Conservation (phyloP, 2,797 vertebrate genomes). For the Gila robusta region DNA sequence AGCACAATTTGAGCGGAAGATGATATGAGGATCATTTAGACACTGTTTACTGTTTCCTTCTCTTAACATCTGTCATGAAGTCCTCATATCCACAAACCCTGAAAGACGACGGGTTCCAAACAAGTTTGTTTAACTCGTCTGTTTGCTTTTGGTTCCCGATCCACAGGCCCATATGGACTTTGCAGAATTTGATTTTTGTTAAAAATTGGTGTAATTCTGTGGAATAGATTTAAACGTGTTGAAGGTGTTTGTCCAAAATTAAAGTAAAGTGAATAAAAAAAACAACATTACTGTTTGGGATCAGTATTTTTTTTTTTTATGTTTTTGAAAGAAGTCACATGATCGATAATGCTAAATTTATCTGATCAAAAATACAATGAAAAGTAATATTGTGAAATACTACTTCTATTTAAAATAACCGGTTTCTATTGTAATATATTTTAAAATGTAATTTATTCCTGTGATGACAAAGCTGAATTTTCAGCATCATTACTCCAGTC, state of each 20-base stretch:
- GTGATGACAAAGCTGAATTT: neutral
- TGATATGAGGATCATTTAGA: conserved; percentile 33
- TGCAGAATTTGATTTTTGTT: neutral
- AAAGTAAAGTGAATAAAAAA: neutral
- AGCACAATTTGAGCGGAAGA: conserved; percentile 25
- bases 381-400: neutral
- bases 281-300: neutral
- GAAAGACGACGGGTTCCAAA: neutral
- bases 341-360: neutral
- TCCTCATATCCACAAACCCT: conserved; percentile 22
- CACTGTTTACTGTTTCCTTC: conserved; percentile 36
- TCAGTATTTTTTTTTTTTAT: neutral
- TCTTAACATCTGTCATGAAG: conserved; percentile 35
- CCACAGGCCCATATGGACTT: conserved; percentile 2
- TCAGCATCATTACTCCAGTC: neutral
- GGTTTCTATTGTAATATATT: neutral
- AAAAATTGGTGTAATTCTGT: no score
- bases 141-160: conserved; percentile 14
- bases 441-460: neutral
- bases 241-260: neutral
- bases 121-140: conserved; percentile 12
- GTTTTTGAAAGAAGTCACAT: neutral
- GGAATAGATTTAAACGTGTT: neutral
- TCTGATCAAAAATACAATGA: neutral
- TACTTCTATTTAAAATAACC: neutral